Evolutionary conservation across 2,888 invertebrate genomes (phyloP).

Genomic region (Apamea crenata): DNA sequence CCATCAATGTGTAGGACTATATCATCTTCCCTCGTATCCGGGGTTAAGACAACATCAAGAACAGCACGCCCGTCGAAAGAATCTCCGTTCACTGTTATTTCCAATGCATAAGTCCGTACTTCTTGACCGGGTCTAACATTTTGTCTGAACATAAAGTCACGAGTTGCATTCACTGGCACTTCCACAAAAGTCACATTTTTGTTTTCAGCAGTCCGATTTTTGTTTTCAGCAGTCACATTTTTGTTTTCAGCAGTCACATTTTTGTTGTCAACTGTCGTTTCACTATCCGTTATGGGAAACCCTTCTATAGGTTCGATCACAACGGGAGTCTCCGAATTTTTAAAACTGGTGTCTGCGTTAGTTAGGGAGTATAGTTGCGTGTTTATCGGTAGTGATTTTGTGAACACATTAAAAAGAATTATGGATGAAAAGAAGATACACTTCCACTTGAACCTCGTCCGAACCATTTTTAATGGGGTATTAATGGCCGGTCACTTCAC

Average conservation of each 20-base stretch:
- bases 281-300: constrained; percentile 20
- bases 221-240: constrained; percentile 32
- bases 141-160: constrained; percentile 58
- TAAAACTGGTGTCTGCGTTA: constrained; percentile 59
- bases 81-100: constrained; percentile 72
- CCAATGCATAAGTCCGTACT: constrained; percentile 71
- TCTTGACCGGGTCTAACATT: constrained; percentile 75
- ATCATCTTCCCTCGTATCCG: constrained; percentile 69
- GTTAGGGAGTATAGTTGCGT: constrained; percentile 46
- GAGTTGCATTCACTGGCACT: constrained; percentile 56
- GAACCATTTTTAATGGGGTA: constrained; percentile 75
- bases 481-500: constrained; percentile 69
- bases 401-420: constrained; percentile 71
- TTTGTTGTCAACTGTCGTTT: constrained; percentile 28
- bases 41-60: constrained; percentile 69
- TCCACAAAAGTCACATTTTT: constrained; percentile 49
- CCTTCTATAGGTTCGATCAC: constrained; percentile 43
- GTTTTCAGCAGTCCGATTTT: constrained; percentile 36
- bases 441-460: constrained; percentile 78
- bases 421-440: constrained; percentile 70
- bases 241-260: constrained; percentile 38
- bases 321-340: constrained; percentile 50
- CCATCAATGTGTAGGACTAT: constrained; percentile 72
- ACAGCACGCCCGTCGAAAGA: constrained; percentile 75
- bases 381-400: constrained; percentile 74